These are phyloP conservation scores for Diceros bicornis DNA, from an alignment of 2,797 vertebrate species.

Conservation along the genomic window DNA sequence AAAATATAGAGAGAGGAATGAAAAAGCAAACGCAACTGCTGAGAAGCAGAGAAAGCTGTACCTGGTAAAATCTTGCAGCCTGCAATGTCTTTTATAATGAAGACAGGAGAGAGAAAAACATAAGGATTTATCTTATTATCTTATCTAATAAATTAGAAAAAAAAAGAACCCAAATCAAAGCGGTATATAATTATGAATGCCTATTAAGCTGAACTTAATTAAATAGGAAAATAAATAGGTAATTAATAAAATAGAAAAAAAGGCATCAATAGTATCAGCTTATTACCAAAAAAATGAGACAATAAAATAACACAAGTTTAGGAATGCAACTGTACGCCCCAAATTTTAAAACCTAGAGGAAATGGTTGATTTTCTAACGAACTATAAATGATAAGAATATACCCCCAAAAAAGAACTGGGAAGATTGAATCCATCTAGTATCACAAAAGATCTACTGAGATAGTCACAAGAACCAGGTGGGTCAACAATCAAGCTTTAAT, in stretches of 20 bases:
- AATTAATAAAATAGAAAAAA: background rate
- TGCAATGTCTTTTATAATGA: background rate
- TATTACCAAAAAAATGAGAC: background rate
- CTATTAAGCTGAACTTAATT: background rate
- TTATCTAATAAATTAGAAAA: background rate
- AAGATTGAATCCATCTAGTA: background rate
- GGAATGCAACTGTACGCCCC: background rate
- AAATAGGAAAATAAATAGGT: background rate
- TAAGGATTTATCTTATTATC: background rate
- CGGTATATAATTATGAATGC: background rate
- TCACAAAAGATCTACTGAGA: background rate
- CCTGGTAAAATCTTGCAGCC: background rate
- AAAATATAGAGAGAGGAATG: background rate
- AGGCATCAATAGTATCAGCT: background rate
- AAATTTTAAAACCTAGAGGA: background rate
- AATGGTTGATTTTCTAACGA: background rate
- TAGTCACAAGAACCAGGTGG: background rate
- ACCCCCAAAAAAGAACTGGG: background rate
- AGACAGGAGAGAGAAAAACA: background rate
- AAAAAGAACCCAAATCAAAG: background rate
- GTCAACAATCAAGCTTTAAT: background rate
- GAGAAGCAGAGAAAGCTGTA: background rate
- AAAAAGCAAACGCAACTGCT: background rate
- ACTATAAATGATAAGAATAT: background rate
- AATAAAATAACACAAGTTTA: background rate